Evolutionary conservation across 2,888 invertebrate species (phyloP), one percentile per base, ranked within the genome.

Genomic region (Stomorhina lunata): DNA sequence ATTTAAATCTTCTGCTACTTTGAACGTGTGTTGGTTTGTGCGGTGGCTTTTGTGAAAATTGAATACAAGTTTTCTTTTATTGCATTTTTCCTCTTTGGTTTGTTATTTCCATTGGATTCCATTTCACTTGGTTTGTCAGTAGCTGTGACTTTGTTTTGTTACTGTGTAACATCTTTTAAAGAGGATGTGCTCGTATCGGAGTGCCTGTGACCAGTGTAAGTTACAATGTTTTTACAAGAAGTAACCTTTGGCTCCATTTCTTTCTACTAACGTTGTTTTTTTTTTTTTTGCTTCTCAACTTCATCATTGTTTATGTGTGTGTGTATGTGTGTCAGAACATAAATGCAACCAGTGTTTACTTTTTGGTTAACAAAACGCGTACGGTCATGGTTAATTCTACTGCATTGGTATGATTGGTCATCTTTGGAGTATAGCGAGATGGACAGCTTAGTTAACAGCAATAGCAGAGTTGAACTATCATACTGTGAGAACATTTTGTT

Each of bases 271-370:
- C n/a, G n/a, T n/a, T n/a, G 7, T 25, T 25, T 72, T 76, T 34
- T 68, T 63, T 17, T 43, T 27, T 22, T 40, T 29, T 43, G 20
- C 7, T 32, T 20, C 20, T 43, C 27, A 5, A n/a, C 40, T 59
- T 17, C 12, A 40, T 61, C 43, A 25, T 43, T 34, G 25, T 43
- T 27, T 69, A 59, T 59, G 61, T 40, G 17, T 57, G n/a, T 57
- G 27, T 59, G 25, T n/a, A n/a, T n/a, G n/a, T 45, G 37, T 82
- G 66, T 66, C 82, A 69, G 57, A 53, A 79, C 65, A 71, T 73
- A 65, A 75, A 79, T 82, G 82, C 82, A 82, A 79, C 79, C 82
- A 79, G 75, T 82, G 82, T 79, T 82, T 82, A 75, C 79, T 82
- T 76, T 82, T 75, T 71, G 82, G 79, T 71, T 82, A 82, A 76